Percentiles rank a stretch among this genome's conserved stretches.
These are phyloP conservation scores for Etheostoma cragini DNA, from an alignment of 2,113 vertebrate genomes.

Conservation along the genomic window DNA sequence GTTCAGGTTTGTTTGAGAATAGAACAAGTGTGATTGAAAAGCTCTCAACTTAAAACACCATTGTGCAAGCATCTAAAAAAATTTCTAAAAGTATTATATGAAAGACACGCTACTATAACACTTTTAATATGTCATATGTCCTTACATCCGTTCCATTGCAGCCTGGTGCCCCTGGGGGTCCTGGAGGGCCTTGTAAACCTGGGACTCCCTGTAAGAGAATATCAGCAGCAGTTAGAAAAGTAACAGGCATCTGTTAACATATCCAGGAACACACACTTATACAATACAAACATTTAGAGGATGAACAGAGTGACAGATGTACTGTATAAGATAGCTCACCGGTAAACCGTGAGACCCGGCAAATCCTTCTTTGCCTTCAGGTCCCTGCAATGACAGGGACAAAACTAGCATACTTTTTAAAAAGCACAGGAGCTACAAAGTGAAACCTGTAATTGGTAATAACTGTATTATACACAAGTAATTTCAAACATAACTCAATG, in stretches of 20 bases:
- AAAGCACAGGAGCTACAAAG: background rate
- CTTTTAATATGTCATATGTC: background rate
- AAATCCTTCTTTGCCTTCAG: conserved; percentile 70
- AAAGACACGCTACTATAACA: background rate
- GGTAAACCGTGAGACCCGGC: conserved; percentile 71
- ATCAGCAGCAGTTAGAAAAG: conserved; percentile 3
- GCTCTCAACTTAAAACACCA: background rate
- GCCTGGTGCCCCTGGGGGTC: conserved; percentile 59
- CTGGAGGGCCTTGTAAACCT: conserved; percentile 68
- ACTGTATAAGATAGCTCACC: conserved; percentile 43
- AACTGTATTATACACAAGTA: too few relatives aligned
- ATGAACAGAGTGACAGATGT: background rate
- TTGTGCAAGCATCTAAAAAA: background rate
- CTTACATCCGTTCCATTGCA: conserved; percentile 77
- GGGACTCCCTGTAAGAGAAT: conserved; percentile 65
- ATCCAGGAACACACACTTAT: background rate
- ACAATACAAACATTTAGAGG: background rate
- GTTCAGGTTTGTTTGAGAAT: background rate
- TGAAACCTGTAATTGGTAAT: background rate
- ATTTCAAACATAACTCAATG: background rate
- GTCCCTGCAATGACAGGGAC: conserved; percentile 58
- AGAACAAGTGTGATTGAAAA: background rate
- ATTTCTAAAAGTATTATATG: background rate
- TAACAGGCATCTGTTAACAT: background rate
- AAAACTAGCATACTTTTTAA: background rate